Percentiles rank a stretch among this genome's conserved stretches.
These are phyloP conservation scores for Adela reaumurella DNA, from an alignment of 2,888 invertebrate species.

Conservation along the genomic window DNA sequence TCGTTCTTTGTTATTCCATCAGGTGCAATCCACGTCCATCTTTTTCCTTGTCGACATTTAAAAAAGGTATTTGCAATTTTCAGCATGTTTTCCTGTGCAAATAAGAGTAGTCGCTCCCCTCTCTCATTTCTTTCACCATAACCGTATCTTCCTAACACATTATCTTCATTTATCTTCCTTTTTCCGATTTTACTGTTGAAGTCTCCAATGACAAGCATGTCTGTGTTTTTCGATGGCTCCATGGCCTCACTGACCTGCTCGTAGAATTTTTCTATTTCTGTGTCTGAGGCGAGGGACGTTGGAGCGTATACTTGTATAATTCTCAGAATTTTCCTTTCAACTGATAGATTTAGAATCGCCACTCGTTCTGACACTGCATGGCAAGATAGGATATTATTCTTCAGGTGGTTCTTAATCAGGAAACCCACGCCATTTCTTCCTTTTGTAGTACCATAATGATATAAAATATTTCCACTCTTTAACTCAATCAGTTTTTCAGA, in stretches of 20 bases:
- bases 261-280: not conserved
- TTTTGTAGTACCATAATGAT: not conserved
- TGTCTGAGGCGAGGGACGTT: not conserved
- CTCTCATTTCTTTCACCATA: not conserved
- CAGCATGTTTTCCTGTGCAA: not conserved
- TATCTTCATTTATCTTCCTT: not conserved
- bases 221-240: not conserved
- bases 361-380: not conserved
- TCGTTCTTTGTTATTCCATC: not conserved
- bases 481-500: not conserved
- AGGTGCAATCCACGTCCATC: not conserved
- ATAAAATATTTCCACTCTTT: not conserved
- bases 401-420: not conserved
- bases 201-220: not conserved
- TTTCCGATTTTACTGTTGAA: not conserved
- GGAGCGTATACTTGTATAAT: not conserved
- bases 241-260: not conserved
- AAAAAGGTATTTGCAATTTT: not conserved
- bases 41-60: not conserved
- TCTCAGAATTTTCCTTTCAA: not conserved
- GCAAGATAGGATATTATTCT: not conserved
- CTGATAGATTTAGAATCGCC: not conserved
- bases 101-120: not conserved
- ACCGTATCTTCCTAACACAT: not conserved
- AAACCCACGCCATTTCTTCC: not conserved